Percentiles rank a stretch among this genome's conserved stretches.
These are phyloP conservation scores for Arrhopalites spinosus DNA, from an alignment of 2,888 invertebrate species.

Conservation along the genomic window DNA sequence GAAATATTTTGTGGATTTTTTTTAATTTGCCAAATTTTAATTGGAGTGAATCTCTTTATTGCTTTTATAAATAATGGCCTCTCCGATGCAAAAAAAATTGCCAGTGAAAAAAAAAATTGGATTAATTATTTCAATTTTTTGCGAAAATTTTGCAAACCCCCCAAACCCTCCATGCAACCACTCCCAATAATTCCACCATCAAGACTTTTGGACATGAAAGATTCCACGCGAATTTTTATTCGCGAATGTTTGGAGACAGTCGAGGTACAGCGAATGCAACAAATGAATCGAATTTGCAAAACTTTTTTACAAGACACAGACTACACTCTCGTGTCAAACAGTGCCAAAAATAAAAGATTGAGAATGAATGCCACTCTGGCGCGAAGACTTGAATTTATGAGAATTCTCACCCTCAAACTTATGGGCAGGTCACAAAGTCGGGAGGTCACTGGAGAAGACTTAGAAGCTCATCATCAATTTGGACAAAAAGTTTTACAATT, in stretches of 20 bases:
- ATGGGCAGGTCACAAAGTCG: background rate
- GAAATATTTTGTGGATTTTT: background rate
- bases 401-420: background rate
- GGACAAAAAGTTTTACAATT: background rate
- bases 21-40: background rate
- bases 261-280: constrained; percentile 6
- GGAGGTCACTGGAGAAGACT: background rate
- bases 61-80: constrained; percentile 2
- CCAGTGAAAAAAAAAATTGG: constrained; percentile 16
- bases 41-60: constrained; percentile 17
- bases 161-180: background rate
- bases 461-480: constrained; percentile 11
- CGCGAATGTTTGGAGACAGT: background rate
- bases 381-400: background rate
- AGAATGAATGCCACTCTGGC: background rate
- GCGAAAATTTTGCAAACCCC: background rate
- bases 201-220: constrained; percentile 8
- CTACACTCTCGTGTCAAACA: constrained; percentile 8
- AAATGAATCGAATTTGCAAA: background rate
- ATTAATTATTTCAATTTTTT: background rate
- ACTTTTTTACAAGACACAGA: background rate
- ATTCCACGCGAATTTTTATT: background rate
- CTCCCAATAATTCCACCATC: constrained; percentile 7
- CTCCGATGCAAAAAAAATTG: constrained; percentile 21
- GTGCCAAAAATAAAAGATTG: background rate